Evolutionary conservation across 92 coral and sea anemone genomes (phyloP), one percentile per base, ranked within the genome.

Genomic region (Blastomussa wellsi): DNA sequence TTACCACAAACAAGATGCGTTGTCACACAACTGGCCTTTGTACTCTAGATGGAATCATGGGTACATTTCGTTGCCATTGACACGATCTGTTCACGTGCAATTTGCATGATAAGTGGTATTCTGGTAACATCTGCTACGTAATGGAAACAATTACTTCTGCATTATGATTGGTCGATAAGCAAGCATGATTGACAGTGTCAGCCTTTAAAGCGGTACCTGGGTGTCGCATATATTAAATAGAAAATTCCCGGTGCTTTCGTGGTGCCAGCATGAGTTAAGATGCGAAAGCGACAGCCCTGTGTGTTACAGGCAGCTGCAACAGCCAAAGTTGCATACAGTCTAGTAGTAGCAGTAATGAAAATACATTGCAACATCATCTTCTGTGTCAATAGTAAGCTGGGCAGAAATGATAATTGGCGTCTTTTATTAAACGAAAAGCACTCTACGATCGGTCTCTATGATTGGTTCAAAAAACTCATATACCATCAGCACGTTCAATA

Each of bases 21-120:
- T 17, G 64, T 57, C 28, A 5, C 42, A 37, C 49, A 79, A 80
- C 29, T 36, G 48, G 32, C 76, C 86, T 82, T 82, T 73, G 79
- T 55, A 57, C 49, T 44, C 33, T 44, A 41, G 64, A 57, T 42
- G 87, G 87, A 74, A 83, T 74, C 55, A 83, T 83, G 87, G 87
- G 87, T 48, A 83, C 60, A 76, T 74, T 60, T 7, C 41, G 24
- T 37, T 71, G 48, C 76, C 44, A 35, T 62, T 32, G 80, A 71
- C 87, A 82, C 53, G 86, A 82, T 51, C 16, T 72, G 70, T 38
- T 71, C 86, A 82, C 79, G 86, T 83, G 80, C 9, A 52, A 42
- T 38, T 41, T 72, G 38, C 79, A 73, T 82, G 80, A 41, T 20
- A 71, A 71, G 22, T 37, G 71, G 20, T 82, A 69, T 15, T 33